Conservation (phyloP, 1,140 invertebrate genomes). For the Drosophila yakuba region DNA sequence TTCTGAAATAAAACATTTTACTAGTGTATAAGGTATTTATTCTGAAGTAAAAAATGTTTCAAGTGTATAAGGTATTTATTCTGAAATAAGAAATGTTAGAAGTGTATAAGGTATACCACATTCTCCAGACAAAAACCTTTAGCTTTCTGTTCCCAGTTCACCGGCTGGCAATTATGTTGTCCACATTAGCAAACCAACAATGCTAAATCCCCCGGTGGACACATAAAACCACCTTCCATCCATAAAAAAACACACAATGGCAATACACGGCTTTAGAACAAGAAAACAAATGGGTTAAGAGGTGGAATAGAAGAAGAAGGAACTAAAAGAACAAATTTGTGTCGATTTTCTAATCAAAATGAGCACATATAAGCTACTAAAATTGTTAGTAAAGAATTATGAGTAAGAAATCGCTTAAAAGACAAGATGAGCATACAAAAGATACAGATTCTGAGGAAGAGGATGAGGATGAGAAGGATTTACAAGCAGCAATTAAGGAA, state of each 20-base stretch:
- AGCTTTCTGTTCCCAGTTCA: conserved; percentile 1
- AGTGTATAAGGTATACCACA: neutral
- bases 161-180: conserved; percentile 58
- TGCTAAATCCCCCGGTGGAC: conserved; percentile 46
- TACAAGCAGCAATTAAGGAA: conserved; percentile 49
- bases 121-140: neutral
- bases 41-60: too few species aligned
- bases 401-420: neutral
- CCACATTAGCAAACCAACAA: conserved; percentile 55
- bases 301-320: conserved; percentile 1
- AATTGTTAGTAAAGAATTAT: neutral
- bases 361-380: neutral
- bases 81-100: neutral
- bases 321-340: conserved; percentile 3
- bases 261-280: conserved; percentile 11
- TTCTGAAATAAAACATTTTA: too few species aligned
- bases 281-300: conserved; percentile 59
- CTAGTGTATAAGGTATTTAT: too few species aligned
- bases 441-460: conserved; percentile 14
- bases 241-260: conserved; percentile 39
- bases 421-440: conserved; percentile 3
- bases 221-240: conserved; percentile 44
- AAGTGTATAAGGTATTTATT: too few species aligned
- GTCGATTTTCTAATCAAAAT: conserved; percentile 68
- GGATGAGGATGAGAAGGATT: conserved; percentile 46